Conservation (phyloP, 92 coral and sea anemone genomes). For the Porites evermanni region DNA sequence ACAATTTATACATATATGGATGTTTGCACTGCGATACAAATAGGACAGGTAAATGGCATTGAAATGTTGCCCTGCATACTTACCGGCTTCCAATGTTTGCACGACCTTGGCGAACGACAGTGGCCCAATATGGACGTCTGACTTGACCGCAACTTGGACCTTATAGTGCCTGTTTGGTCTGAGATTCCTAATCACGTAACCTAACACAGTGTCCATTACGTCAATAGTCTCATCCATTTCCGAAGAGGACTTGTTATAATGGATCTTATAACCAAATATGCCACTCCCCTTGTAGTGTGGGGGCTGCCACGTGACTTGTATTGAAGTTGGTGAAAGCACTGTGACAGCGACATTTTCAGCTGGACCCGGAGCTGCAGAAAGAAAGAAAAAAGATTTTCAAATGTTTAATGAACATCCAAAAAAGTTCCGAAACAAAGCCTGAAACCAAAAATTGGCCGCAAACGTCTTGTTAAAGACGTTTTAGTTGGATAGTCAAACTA, state of each 20-base stretch:
- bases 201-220: constrained; percentile 47
- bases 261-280: constrained; percentile 86
- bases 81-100: constrained; percentile 88
- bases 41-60: too few relatives aligned
- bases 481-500: too few relatives aligned
- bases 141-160: constrained; percentile 89
- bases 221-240: constrained; percentile 62
- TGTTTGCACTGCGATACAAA: too few relatives aligned
- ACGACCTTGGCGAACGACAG: constrained; percentile 79
- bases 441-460: too few relatives aligned
- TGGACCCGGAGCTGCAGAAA: constrained; percentile 85
- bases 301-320: constrained; percentile 78
- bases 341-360: constrained; percentile 68
- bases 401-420: too few relatives aligned
- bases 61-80: background rate
- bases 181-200: constrained; percentile 71
- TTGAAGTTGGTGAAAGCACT: constrained; percentile 76
- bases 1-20: too few relatives aligned
- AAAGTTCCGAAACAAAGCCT: too few relatives aligned
- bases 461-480: too few relatives aligned
- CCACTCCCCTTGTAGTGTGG: constrained; percentile 88
- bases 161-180: constrained; percentile 82
- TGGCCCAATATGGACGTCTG: constrained; percentile 86
- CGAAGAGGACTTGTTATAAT: constrained; percentile 81
- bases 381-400: too few relatives aligned